Evolutionary conservation across 2,888 invertebrate species (phyloP), one percentile per base, ranked within the genome.

Genomic region (Seladonia tumulorum): DNA sequence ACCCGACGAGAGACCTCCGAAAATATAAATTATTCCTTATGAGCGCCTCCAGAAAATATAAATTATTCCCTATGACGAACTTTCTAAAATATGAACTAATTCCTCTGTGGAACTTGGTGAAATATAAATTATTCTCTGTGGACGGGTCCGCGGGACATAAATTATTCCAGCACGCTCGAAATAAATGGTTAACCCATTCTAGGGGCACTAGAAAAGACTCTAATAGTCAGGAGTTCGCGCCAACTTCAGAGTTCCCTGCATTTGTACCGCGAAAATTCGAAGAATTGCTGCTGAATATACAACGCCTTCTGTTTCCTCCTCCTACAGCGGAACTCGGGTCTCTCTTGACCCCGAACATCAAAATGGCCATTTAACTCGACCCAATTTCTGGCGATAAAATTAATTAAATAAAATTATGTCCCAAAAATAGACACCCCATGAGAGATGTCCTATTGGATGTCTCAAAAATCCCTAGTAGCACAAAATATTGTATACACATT

Each of bases 61-160:
- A 66, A 66, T 66, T 66, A 66, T 66, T 68, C 68, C 39, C 68
- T 68, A 68, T 68, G 35, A 68, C 39, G 39, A 10, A 39, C 68
- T 39, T 10, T 2, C 10, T 12, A 22, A 68, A 68, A 68, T 68
- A 68, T 68, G 10, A 39, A 68, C 39, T 68, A 68, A 39, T 68
- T 39, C 22, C 22, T 35, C 35, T 22, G 68, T 39, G 39, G 39
- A 22, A 39, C 39, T 22, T 35, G 4, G 39, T 47, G 25, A 29
- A 72, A 25, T 47, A 47, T 72, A n/a, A 72, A 72, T 72, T 72
- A 47, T 25, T 71, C 22, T n/a, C 22, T 16, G 7, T 39, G 39
- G 16, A 72, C 29, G 7, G 42, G 25, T 47, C 35, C 8, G n/a
- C 22, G 57, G n/a, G 1, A 5, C 12, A 68, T 39, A 68, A 68